phyloP scores from a whole-genome alignment of 2,888 invertebrate genomes.

The Tyria jacobaeae region DNA sequence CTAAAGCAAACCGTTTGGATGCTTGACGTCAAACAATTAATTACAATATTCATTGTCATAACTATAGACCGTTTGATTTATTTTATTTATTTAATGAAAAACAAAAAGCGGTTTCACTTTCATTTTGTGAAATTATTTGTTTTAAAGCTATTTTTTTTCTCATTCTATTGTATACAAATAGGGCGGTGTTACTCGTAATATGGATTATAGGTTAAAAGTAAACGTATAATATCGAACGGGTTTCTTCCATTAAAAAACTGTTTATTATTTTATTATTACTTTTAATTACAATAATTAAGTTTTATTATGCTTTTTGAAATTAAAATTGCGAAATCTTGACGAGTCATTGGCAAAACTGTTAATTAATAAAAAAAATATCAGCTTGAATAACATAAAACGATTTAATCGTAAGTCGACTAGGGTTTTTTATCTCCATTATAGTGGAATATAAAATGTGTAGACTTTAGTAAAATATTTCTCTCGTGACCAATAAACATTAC shows the following conservation, averaged over 20 bases:
- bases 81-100: no score
- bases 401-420: no score
- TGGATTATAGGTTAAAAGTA: constrained; percentile 25
- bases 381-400: no score
- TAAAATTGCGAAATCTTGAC: constrained; percentile 7
- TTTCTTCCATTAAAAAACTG: constrained; percentile 57
- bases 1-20: constrained; percentile 16
- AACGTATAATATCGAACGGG: constrained; percentile 21
- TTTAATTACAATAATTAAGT: no score
- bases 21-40: constrained; percentile 34
- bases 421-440: background rate
- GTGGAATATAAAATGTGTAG: background rate
- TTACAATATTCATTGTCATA: constrained; percentile 25
- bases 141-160: no score
- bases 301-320: no score
- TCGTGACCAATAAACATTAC: background rate
- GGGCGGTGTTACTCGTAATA: constrained; percentile 21
- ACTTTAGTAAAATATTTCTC: background rate
- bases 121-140: no score
- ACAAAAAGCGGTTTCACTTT: no score
- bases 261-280: no score
- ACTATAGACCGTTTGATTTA: no score
- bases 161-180: no score
- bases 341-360: constrained; percentile 18
- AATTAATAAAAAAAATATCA: no score